These are phyloP conservation scores for Papilio protenor DNA, from an alignment of 2,888 invertebrate species.

Conservation along the genomic window DNA sequence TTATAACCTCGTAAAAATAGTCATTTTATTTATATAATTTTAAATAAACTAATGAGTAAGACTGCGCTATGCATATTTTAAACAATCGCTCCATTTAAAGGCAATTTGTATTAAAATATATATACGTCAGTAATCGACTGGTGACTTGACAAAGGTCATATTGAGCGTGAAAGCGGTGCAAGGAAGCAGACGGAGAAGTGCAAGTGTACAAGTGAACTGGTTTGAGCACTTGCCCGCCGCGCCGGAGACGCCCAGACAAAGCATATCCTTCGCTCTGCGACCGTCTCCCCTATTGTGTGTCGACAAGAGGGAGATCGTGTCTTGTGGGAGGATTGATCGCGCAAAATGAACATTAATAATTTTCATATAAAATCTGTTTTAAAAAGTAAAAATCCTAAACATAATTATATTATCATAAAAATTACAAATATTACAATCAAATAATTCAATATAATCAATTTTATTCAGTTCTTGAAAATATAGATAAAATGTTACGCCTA, in stretches of 20 bases:
- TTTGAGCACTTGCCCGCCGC: constrained; percentile 56
- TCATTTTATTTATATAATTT: constrained; percentile 1
- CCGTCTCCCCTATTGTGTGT: constrained; percentile 68
- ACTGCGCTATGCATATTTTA: not conserved
- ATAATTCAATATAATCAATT: not conserved
- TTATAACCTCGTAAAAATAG: constrained; percentile 47
- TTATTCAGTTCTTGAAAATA: not conserved
- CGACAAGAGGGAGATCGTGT: constrained; percentile 45
- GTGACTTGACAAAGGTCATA: constrained; percentile 54
- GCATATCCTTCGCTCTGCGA: constrained; percentile 66
- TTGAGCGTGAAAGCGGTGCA: constrained; percentile 60
- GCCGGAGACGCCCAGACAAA: constrained; percentile 58
- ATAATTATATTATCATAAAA: not conserved
- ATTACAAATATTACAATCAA: no score
- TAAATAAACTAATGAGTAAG: constrained; percentile 1
- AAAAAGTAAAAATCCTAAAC: not conserved
- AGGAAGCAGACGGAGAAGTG: constrained; percentile 63
- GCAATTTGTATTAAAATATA: constrained; percentile 10
- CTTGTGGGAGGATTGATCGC: constrained; percentile 25
- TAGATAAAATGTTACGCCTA: constrained; percentile 20
- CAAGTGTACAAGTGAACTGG: constrained; percentile 73
- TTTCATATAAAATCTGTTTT: not conserved
- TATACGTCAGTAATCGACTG: constrained; percentile 22
- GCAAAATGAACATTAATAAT: not conserved
- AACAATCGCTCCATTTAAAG: constrained; percentile 20